Evolutionary conservation across 2,888 invertebrate species (phyloP), one percentile per base, ranked within the genome.

Genomic region (Linyphia triangularis): DNA sequence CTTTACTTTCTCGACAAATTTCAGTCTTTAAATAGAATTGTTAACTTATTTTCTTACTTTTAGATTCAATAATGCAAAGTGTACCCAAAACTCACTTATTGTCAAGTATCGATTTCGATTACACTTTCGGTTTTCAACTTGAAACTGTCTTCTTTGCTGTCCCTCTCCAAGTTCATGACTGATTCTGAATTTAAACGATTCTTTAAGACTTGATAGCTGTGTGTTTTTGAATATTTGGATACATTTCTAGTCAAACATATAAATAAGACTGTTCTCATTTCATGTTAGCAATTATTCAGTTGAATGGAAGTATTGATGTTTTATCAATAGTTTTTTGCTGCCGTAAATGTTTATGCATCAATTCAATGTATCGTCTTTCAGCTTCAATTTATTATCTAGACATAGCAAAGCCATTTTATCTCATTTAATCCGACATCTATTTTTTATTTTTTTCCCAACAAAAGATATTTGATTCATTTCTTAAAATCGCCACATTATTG

Each of bases 161-260:
- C 33, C n/a, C 63, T 30, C 67, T 33, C 33, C 28, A 33, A 33
- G 67, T 67, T 33, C 22, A 30, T 33, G 30, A 19, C 30, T 33
- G 67, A 33, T 33, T 67, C n/a, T 43, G 70, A 70, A 70, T 10
- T 22, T 22, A 19, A 72, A 30, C 2, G 59, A 73, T 33, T 77
- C 28, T 79, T 22, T 65, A 51, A 67, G 19, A 57, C 33, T 67
- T 30, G 19, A 30, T 67, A 79, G 67, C 16, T 79, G 28, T 30
- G 30, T 67, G 43, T 30, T 30, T 16, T 43, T 86, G 37, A 33
- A 40, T 30, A 30, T 57, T 26, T 43, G 40, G 65, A 65, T 79
- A 51, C 69, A 59, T 86, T 79, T 86, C 85, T 86, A 86, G 85
- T 86, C 85, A 86, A 19, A 73, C 51, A 33, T 65, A 57, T 51